These are phyloP conservation scores for Plebejus anna DNA, from an alignment of 2,888 invertebrate genomes.

Conservation along the genomic window DNA sequence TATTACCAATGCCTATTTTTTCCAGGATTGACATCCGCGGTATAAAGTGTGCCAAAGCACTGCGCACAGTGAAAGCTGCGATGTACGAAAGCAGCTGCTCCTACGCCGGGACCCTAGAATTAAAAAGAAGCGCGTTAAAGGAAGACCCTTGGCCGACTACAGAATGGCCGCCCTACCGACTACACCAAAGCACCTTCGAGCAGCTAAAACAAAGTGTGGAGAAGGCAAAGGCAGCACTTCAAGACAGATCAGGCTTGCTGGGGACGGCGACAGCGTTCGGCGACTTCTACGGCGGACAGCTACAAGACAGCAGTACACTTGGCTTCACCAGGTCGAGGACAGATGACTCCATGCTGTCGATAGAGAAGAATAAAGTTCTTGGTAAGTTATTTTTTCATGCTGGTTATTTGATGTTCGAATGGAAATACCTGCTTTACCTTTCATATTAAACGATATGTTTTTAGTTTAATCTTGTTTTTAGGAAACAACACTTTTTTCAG, in stretches of 20 bases:
- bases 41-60: conserved; percentile 66
- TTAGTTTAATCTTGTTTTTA: not conserved
- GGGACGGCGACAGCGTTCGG: conserved; percentile 87
- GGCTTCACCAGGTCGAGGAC: conserved; percentile 65
- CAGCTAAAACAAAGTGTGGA: conserved; percentile 94
- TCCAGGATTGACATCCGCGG: conserved; percentile 66
- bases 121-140: conserved; percentile 83
- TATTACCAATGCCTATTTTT: not conserved
- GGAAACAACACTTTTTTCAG: too few species aligned
- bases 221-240: conserved; percentile 92
- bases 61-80: conserved; percentile 70
- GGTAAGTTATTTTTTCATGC: conserved; percentile 51
- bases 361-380: conserved; percentile 67
- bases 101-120: conserved; percentile 90
- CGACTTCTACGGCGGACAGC: conserved; percentile 80
- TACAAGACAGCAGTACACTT: conserved; percentile 62
- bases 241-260: conserved; percentile 84
- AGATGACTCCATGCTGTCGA: conserved; percentile 69
- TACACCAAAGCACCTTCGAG: conserved; percentile 93
- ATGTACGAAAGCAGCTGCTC: conserved; percentile 98
- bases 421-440: not conserved
- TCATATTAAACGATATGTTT: not conserved
- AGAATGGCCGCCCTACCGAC: conserved; percentile 89
- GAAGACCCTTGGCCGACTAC: conserved; percentile 81
- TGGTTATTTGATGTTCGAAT: not conserved